Evolutionary conservation across 2,888 invertebrate genomes (phyloP), one percentile per base, ranked within the genome.

Genomic region (Nymphalis c-album): DNA sequence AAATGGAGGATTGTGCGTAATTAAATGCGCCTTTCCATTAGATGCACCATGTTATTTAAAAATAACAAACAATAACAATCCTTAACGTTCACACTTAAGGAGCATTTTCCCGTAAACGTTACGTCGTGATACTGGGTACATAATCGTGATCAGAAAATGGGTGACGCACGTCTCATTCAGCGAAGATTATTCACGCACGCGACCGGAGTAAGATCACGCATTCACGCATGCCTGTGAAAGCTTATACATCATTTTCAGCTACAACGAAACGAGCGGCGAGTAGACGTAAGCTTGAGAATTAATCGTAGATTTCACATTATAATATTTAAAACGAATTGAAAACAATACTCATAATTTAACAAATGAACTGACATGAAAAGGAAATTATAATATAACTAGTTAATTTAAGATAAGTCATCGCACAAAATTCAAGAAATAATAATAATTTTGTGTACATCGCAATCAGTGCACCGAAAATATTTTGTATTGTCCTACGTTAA

Each of bases 131-230:
- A 55, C 59, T 62, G 58, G 61, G 69, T 60, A 64, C n/a, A n/a
- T 57, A 67, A 67, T 71, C 73, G 71, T 73, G 76, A 63, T 69
- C 71, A 64, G 60, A 60, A 64, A 68, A 69, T 72, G 72, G 71
- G 72, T 68, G 73, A 68, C 71, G 70, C 73, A 69, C 73, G 73
- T 75, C 71, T 73, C 74, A 73, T 74, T 75, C 74, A 69, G 72
- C 71, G 72, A 73, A 22, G 74, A 79, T 80, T 79, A 73, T 79
- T 69, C 76, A 76, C 78, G 78, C 73, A 69, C 73, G 72, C 70
- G 62, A 63, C 70, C 68, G 63, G 48, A 35, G 48, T 45, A 59
- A 63, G 62, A 67, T 68, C 68, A 63, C 70, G 64, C 64, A 67
- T 67, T 62, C 69, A 67, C 70, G 70, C 68, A 59, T 68, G 53